Conservation (phyloP, 2,888 invertebrate species). For the Cephus runcator region DNA sequence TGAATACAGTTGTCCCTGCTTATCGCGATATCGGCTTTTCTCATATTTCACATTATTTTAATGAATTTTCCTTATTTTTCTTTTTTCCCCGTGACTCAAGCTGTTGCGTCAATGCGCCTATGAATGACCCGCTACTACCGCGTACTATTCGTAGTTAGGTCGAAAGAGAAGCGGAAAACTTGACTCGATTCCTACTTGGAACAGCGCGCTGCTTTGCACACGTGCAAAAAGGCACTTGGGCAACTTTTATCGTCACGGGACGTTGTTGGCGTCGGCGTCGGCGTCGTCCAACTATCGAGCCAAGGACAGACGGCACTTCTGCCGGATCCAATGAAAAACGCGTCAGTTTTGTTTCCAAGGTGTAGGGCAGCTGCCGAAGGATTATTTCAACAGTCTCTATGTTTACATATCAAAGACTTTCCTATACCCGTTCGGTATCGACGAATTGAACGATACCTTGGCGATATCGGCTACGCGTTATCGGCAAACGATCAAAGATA, state of each 20-base stretch:
- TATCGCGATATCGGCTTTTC: too few relatives aligned
- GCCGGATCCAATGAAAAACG: not conserved
- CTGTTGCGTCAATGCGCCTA: not conserved
- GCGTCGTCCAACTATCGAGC: not conserved
- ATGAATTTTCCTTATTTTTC: not conserved
- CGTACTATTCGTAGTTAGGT: not conserved
- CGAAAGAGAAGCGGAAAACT: not conserved
- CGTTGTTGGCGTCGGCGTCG: too few relatives aligned
- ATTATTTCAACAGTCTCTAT: not conserved
- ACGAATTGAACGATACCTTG: not conserved
- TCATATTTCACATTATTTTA: not conserved
- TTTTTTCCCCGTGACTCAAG: not conserved
- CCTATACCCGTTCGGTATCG: not conserved
- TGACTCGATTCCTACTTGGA: not conserved
- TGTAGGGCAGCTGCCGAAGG: not conserved
- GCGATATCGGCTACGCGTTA: not conserved
- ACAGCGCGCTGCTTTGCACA: too few relatives aligned
- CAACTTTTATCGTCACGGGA: too few relatives aligned
- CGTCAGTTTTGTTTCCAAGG: not conserved
- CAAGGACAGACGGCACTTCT: not conserved
- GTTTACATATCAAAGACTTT: not conserved
- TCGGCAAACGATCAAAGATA: not conserved
- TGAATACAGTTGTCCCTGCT: not conserved
- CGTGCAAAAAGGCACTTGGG: too few relatives aligned
- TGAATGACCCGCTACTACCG: not conserved